Percentiles rank a stretch among this genome's conserved stretches.
These are phyloP conservation scores for Mustelus asterias DNA, from an alignment of 2,113 vertebrate species.

Conservation along the genomic window DNA sequence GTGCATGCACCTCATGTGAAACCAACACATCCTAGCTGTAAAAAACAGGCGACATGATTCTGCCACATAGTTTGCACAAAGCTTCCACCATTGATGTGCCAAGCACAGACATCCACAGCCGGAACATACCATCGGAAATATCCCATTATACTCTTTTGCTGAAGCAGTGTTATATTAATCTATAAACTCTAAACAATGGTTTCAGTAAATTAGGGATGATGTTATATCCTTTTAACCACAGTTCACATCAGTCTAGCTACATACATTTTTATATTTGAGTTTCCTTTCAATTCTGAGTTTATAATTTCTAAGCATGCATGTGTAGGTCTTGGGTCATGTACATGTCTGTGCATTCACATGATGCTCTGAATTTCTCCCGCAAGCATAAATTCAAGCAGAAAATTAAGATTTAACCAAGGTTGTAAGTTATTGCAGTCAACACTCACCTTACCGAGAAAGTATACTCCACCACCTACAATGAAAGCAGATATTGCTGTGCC, in stretches of 20 bases:
- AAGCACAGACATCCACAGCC: background rate
- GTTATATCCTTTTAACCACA: no score
- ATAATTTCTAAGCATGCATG: background rate
- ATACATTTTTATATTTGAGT: background rate
- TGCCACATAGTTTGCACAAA: background rate
- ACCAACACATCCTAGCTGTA: background rate
- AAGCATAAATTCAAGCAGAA: background rate
- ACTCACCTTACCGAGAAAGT: constrained; percentile 92
- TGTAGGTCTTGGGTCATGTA: background rate
- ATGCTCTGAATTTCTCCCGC: background rate
- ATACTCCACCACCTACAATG: constrained; percentile 95
- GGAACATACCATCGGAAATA: background rate
- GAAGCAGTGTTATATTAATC: background rate
- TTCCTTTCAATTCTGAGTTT: background rate
- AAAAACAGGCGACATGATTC: background rate
- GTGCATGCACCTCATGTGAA: background rate
- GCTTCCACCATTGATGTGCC: background rate
- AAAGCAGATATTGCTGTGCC: constrained; percentile 96
- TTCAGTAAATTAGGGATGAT: background rate
- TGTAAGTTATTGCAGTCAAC: background rate
- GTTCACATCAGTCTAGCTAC: background rate
- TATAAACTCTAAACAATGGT: background rate
- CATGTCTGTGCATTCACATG: background rate
- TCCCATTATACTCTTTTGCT: background rate
- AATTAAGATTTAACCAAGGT: background rate